Evolutionary conservation across 1,140 invertebrate genomes (phyloP), one percentile per base, ranked within the genome.

Genomic region (Drosophila ogumai): DNA sequence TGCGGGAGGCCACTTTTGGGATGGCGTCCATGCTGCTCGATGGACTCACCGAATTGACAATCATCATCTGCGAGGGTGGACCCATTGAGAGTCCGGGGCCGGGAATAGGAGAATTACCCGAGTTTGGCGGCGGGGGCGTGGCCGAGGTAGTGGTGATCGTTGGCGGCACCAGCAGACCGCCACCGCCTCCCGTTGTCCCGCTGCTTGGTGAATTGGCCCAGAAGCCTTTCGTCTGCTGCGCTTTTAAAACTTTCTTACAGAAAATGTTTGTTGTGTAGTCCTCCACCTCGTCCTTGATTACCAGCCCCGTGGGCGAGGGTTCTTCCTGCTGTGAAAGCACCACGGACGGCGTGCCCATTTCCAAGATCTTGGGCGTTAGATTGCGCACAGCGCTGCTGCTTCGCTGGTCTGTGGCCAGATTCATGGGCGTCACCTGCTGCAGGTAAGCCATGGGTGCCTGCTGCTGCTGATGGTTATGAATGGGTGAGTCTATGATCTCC

Each of bases 221-320:
- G 34, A 91, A 86, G 10, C 91, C 91, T 79, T 92, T 92, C 9
- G 91, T 90, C 55, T 92, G 91, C 56, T 92, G 92, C 8, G 92
- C 92, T 43, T 92, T 92, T 1, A 91, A 60, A n/a, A 92, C 92
- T 32, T 92, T 92, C 36, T 92, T 92, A 54, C 92, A 92, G 43
- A 91, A 90, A 40, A 92, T 91, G 47, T 92, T 92, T 1, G 85
- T 56, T 34, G 81, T 85, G 52, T 92, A 91, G 36, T 91, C 90
- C 36, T 91, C 91, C 2, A 90, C 82, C 61, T 92, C 91, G 47
- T 92, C 86, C 57, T 92, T 92, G 25, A 92, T 91, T 6, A 87
- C 82, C 28, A 82, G 31, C 2, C 61, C 71, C 55, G 54, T 46
- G 15, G 85, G 76, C 4, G 80, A 90, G 8, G 66, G n/a, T 17